Evolutionary conservation across 53 echinoderm and acorn worm species (phyloP), one percentile per base, ranked within the genome.

Genomic region (Patiria pectinifera): DNA sequence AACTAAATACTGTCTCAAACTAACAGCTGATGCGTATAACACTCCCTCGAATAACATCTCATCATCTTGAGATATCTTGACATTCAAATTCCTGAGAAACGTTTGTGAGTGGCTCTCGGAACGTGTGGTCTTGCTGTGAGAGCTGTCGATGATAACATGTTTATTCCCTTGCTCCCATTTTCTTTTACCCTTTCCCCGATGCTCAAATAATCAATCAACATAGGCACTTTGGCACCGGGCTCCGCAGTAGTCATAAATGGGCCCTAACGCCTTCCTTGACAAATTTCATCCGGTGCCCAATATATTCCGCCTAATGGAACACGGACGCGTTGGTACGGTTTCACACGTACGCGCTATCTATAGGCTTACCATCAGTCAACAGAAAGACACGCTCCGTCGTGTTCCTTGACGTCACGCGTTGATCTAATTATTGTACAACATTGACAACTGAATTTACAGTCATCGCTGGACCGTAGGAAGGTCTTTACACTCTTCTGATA

Each of bases 381-480:
- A 7, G 26, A 26, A 19, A 82, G 5, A 48, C 48, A 24, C 45
- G 11, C 3, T 77, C 9, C 77, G 77, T 77, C 77, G 6, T 76
- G 76, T 76, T 25, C 59, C 82, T 59, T 82, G 22, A 82, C 82
- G 82, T 82, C 82, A 82, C 3, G 6, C n/a, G 82, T 22, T 82
- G 44, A 82, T 59, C 2, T 44, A 24, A 82, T 82, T 22, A 24
- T 59, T 82, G 21, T 58, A 82, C 23, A 15, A 59, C 66, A 7
- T 53, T 82, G 23, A 82, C 59, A 58, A 59, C 82, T 59, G 19
- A 82, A 59, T 22, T 82, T 45, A 11, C 6, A 58, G 82, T 6
- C 5, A 18, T 10, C 82, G 15, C 2, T 4, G 59, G 11, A 8
- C 82, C 22, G 59, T 4, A 82, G 24, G 45, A 21, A 15, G 82